Base-by-base conservation (phyloP, 2,113 vertebrate genomes). In the Ictidomys tridecemlineatus region DNA sequence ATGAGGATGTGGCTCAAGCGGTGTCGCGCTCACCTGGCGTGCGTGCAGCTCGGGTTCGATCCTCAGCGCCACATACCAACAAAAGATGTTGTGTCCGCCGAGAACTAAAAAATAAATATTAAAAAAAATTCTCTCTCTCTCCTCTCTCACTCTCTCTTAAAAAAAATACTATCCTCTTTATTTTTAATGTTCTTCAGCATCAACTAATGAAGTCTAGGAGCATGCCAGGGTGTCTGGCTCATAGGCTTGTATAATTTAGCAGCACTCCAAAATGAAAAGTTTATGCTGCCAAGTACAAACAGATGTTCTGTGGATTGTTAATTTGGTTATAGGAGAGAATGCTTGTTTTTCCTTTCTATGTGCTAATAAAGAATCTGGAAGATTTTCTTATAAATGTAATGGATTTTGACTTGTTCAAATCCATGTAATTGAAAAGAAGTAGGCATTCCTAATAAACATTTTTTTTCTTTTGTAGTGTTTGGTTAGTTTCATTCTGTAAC, bases 191-290 rank as follows among this genome's bases (percentile, higher is more conserved):
- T 85, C 92, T 95, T 86, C 74, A 58, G 0, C 26, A 17, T 48
- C 42, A 18, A 26, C 82, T 4, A 42, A 26, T 14, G 61, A 61
- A 53, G 39, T 69, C 30, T 53, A 39, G 30, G 56, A 85, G 94
- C 51, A 65, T 92, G 88, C 88, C 92, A 89, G 92, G 45, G 76
- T 85, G 61, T 95, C 90, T 96, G 95, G 95, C 96, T 96, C 90
- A 91, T 77, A 76, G 87, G 79, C 87, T 95, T 96, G 96, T 96
- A 97, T 96, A 96, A 96, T 86, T 96, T 94, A 93, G 85, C 61
- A 82, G 42, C 8, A 4, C 83, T 96, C n/a, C 5, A 70, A 97
- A 91, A 82, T 96, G 86, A 96, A 96, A 97, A 95, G 85, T 77
- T 73, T 48, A 5, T 82, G 80, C 37, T 85, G 96, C 97, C 97